These are phyloP conservation scores for Muntiacus reevesi DNA, from an alignment of 2,113 vertebrate species.

Conservation along the genomic window DNA sequence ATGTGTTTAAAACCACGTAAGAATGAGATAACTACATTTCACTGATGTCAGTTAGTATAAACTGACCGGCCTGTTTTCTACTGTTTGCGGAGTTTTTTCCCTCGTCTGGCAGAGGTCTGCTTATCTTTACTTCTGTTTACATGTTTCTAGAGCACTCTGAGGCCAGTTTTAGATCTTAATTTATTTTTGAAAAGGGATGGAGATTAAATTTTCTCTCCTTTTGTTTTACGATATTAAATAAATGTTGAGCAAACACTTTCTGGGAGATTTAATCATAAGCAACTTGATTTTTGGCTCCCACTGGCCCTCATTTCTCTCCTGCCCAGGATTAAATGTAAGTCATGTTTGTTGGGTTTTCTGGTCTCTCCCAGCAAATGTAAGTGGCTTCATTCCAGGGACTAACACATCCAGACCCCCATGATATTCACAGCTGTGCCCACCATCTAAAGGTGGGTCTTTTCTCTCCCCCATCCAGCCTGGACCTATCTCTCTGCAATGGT, in stretches of 20 bases:
- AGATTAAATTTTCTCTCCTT: neutral
- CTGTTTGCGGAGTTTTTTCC: neutral
- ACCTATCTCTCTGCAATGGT: neutral
- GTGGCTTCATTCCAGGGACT: neutral
- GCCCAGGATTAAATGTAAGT: neutral
- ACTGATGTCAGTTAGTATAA: neutral
- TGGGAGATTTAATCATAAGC: neutral
- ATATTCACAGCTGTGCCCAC: accelerated
- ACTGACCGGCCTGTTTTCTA: neutral
- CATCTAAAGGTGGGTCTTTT: neutral
- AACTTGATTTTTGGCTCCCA: neutral
- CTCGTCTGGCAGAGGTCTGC: neutral
- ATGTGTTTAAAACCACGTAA: neutral
- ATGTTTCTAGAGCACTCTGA: neutral
- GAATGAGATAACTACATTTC: neutral
- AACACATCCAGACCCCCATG: neutral
- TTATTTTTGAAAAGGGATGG: neutral
- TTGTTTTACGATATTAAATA: neutral
- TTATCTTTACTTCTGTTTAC: neutral
- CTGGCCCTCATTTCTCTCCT: neutral
- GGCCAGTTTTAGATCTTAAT: neutral
- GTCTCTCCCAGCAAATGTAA: neutral
- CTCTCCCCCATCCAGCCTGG: too few relatives aligned
- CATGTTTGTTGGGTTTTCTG: neutral
- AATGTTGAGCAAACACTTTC: constrained; percentile 8